Evolutionary conservation across 1,140 invertebrate genomes (phyloP), one percentile per base, ranked within the genome.

Genomic region (Acromyrmex heyeri): DNA sequence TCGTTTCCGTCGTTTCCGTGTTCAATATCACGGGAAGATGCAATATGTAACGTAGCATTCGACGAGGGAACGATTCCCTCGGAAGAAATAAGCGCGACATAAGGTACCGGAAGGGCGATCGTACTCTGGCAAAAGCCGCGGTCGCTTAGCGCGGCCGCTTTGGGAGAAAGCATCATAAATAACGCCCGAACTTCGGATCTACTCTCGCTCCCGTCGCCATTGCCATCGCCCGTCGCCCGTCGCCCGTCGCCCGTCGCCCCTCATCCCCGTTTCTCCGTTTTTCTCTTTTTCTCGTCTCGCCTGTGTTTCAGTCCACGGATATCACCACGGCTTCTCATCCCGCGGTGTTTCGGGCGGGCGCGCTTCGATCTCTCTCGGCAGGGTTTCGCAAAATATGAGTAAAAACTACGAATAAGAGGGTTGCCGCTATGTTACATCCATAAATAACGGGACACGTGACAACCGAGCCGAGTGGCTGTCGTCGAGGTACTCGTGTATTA

Each of bases 321-420:
- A 89, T 87, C 91, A 87, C 89, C 89, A 85, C 75, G 48, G 85
- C 87, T 89, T 90, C 90, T 91, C 91, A 62, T 87, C 83, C 88
- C 85, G 69, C 61, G 73, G 73, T 78, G 38, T 57, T 67, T 64
- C 55, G 59, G 61, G 86, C 59, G 53, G 77, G 72, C 77, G 81
- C 67, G 48, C 67, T 78, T 85, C 87, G 88, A 79, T 88, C 57
- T 88, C 79, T 65, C 82, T 73, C 75, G 82, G 82, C 82, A 85
- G 72, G 57, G 87, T 50, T 82, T 82, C 91, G 93, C 92, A 92
- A 93, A 93, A 93, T 94, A 91, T 91, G 92, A 93, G 91, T 91
- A 93, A 94, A 95, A 95, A 94, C 91, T 91, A 87, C 89, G 93
- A 94, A 94, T 94, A 94, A 95, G 93, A 94, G 93, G 93, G 93